Conservation (phyloP, 2,113 vertebrate genomes). For the Solea senegalensis region DNA sequence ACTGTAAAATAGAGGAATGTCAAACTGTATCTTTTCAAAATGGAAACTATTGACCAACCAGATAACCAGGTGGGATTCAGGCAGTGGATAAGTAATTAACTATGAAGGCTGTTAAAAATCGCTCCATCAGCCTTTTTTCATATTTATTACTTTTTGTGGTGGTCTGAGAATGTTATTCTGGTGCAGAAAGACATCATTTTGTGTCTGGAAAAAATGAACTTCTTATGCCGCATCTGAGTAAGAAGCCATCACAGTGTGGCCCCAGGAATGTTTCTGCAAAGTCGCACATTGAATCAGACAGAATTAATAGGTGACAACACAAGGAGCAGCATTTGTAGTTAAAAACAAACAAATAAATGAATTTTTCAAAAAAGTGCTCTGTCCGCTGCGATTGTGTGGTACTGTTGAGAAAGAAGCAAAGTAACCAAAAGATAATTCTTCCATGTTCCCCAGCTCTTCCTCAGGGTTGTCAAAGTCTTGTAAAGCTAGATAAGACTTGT, state of each 20-base stretch:
- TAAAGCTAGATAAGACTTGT: constrained; percentile 12
- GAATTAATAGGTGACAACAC: not conserved
- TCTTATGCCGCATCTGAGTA: not conserved
- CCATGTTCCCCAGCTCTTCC: not conserved
- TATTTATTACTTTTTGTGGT: not conserved
- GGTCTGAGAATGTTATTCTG: not conserved
- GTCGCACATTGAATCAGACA: not conserved
- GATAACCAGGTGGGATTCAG: not conserved
- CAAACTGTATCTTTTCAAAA: not conserved
- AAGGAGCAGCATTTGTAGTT: not conserved
- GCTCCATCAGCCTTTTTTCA: not conserved
- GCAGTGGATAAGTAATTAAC: not conserved
- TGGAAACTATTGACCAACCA: not conserved
- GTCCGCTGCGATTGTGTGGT: too few relatives aligned
- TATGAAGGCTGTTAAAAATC: not conserved
- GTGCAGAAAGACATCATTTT: not conserved
- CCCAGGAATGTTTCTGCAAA: not conserved
- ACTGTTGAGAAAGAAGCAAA: not conserved
- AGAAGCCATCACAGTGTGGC: not conserved
- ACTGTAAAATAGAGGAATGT: not conserved
- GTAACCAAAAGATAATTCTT: not conserved
- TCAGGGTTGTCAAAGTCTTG: not conserved
- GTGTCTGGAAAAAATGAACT: not conserved
- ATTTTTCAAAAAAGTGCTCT: not conserved
- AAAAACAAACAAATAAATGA: not conserved